Evolutionary conservation across 2,888 invertebrate species (phyloP), one percentile per base, ranked within the genome.

Genomic region (Malthinus seriepunctatus): DNA sequence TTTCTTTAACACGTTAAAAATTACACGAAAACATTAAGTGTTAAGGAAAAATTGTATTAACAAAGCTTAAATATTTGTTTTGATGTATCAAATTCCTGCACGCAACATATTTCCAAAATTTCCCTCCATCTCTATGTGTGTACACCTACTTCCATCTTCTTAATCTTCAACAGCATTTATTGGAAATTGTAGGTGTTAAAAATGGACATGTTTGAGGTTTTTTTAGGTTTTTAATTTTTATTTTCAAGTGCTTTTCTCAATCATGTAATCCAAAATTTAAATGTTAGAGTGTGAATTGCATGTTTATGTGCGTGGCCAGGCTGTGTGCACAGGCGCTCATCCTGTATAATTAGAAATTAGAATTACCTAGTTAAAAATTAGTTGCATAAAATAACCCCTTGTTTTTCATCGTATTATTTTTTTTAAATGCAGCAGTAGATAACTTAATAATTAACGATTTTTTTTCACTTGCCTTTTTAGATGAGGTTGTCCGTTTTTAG

Each of bases 231-330:
- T n/a, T n/a, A n/a, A n/a, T n/a, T 47, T 58, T 45, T 52, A 44
- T 53, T 47, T 56, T 23, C 23, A 5, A 23, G 23, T 23, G 23
- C 23, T 23, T 48, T 51, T 57, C 56, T 61, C 63, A 56, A 59
- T 56, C 57, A 63, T 60, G 56, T 62, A 23, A 23, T 60, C 59
- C 60, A 56, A 60, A 62, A 60, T 64, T 62, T 69, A 64, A 65
- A 66, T 73, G 70, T 72, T 74, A 74, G 75, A 67, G 71, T 72
- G 73, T 74, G 72, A 71, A 69, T 69, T 73, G 76, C 75, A 76
- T 76, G 76, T 70, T 70, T 70, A 74, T 76, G 77, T 79, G 86
- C 86, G 86, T 86, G 86, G 86, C 86, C 84, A 86, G 85, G 86
- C 86, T 86, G 86, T 86, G 86, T 85, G 84, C 84, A 84, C 76